phyloP scores from a whole-genome alignment of 2,888 invertebrate species.

The Drymonia ruficornis region DNA sequence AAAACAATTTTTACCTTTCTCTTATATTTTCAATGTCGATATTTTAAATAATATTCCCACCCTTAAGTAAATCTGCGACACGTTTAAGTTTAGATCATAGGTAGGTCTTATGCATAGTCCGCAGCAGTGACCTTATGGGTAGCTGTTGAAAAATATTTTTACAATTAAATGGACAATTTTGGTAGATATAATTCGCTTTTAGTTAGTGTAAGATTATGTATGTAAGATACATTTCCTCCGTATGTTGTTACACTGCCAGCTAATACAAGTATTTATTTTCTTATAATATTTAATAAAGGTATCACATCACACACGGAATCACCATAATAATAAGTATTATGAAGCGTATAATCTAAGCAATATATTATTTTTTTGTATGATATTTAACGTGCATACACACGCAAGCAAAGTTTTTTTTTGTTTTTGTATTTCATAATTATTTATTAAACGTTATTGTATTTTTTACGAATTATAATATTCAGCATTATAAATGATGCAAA shows the following conservation, averaged over 20 bases:
- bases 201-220: constrained; percentile 20
- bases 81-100: constrained; percentile 23
- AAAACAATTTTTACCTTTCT: no score
- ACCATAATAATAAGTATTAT: constrained; percentile 8
- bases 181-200: constrained; percentile 24
- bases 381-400: no score
- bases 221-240: constrained; percentile 16
- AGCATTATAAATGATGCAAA: no score
- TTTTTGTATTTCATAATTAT: no score
- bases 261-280: constrained; percentile 1
- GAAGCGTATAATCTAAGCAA: neutral
- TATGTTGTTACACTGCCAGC: constrained; percentile 14
- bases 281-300: neutral
- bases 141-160: constrained; percentile 36
- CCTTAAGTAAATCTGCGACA: constrained; percentile 33
- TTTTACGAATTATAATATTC: no score
- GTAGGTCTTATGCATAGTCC: constrained; percentile 23
- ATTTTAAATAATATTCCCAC: constrained; percentile 39
- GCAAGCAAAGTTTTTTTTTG: no score
- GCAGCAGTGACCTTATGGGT: constrained; percentile 38
- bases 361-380: no score
- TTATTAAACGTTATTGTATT: no score
- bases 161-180: constrained; percentile 31
- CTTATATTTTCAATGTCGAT: neutral
- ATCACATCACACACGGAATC: constrained; percentile 39